These are phyloP conservation scores for Pyrocephalus nanus DNA, from an alignment of 2,797 vertebrate species.

Conservation along the genomic window DNA sequence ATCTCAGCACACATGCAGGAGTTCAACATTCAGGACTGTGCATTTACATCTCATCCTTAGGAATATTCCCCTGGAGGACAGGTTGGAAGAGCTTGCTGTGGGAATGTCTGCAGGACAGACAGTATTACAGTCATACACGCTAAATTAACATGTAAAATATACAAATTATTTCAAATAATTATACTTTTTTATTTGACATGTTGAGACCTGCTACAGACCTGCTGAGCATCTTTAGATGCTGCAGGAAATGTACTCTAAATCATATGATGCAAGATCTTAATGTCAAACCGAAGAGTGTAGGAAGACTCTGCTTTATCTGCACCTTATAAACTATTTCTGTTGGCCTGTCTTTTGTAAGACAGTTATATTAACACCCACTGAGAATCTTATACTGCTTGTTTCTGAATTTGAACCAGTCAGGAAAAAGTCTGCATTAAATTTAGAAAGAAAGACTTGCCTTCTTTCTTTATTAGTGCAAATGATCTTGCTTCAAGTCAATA, in stretches of 20 bases:
- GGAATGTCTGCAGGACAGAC: neutral
- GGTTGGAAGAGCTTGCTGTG: neutral
- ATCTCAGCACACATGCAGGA: neutral
- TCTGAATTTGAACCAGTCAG: neutral
- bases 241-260: neutral
- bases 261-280: neutral
- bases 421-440: neutral
- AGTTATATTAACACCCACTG: neutral
- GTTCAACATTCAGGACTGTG: accelerated
- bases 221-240: neutral
- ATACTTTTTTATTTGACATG: neutral
- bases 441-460: neutral
- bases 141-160: neutral
- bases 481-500: conserved; percentile 8
- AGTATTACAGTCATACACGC: neutral
- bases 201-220: neutral
- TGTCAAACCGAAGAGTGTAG: neutral
- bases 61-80: neutral
- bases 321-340: neutral
- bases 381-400: neutral
- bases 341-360: neutral
- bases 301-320: neutral
- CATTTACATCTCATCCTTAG: neutral
- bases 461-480: neutral
- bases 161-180: neutral